Percentiles rank a stretch among this genome's conserved stretches.
Evolutionary conservation across 2,888 invertebrate genomes (phyloP).

Genomic region (Lasioglossum villosulum): DNA sequence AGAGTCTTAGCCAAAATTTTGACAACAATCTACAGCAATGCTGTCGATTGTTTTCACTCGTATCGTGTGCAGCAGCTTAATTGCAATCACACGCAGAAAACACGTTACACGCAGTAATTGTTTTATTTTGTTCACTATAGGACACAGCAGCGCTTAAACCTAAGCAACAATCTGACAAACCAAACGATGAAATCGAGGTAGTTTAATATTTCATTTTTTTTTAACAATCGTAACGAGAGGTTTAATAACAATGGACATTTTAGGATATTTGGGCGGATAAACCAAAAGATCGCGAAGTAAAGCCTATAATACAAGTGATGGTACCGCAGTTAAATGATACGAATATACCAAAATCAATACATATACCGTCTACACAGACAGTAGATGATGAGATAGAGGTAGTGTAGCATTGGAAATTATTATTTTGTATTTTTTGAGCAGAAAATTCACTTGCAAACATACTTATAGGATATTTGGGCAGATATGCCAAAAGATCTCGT

Average conservation of each 20-base stretch:
- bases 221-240: background rate
- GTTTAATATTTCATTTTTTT: background rate
- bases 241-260: background rate
- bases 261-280: constrained; percentile 45
- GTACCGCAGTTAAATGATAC: background rate
- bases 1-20: too few relatives aligned
- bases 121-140: constrained; percentile 41
- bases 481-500: too few relatives aligned
- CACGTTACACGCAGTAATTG: background rate
- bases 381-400: background rate
- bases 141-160: constrained; percentile 16
- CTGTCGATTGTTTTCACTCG: background rate
- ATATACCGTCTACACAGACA: background rate
- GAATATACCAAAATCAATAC: background rate
- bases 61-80: background rate
- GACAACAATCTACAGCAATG: too few relatives aligned
- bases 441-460: background rate
- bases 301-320: background rate
- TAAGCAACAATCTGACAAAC: constrained; percentile 14
- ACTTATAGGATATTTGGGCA: too few relatives aligned
- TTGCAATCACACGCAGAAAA: background rate
- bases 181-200: constrained; percentile 51
- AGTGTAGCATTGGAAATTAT: background rate
- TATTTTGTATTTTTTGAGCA: background rate
- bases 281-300: constrained; percentile 23